Evolutionary conservation across 2,888 invertebrate species (phyloP), one percentile per base, ranked within the genome.

Genomic region (Acanthoscelides obtectus): DNA sequence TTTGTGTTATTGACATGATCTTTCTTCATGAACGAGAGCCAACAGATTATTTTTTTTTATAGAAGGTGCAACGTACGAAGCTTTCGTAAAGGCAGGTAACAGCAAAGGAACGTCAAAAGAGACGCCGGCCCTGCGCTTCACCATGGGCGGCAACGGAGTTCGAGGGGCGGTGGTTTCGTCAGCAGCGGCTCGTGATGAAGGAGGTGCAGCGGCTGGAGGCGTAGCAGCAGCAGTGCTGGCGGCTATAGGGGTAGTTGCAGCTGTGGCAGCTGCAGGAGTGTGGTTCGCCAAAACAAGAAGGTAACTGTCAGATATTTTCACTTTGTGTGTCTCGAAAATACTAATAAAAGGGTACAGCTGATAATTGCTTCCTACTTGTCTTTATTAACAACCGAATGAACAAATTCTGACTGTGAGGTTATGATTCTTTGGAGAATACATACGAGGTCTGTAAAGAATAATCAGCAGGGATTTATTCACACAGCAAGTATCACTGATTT

Each of bases 71-170:
- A 87, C 89, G 0, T 95, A 95, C 83, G 94, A 95, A 83, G 90
- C 93, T 77, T 92, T 93, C 0, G 91, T 94, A 0, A 95, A 94
- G 84, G 93, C 95, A 22, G 93, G 93, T 70, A 95, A 95, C 71
- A 80, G 77, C 73, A 80, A 78, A 73, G 92, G 92, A 69, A 93
- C 94, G 63, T 94, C 94, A 68, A 90, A 92, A 0, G 88, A 94
- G 67, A 93, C 93, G 22, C 89, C 90, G 66, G 91, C 94, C 2
- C 87, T 94, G 72, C 88, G 89, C 83, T 94, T 94, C 85, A 91
- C 92, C 22, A 91, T 93, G 70, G 90, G 90, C 19, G 93, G 93
- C 63, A 92, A 92, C 80, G 91, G 92, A 83, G 87, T 91, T 6
- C 92, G 91, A 22, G 91, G 92, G 0, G 90, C 92, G 0, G 90